Evolutionary conservation across 2,797 vertebrate genomes (phyloP).

Genomic region (Oryzias sinensis): DNA sequence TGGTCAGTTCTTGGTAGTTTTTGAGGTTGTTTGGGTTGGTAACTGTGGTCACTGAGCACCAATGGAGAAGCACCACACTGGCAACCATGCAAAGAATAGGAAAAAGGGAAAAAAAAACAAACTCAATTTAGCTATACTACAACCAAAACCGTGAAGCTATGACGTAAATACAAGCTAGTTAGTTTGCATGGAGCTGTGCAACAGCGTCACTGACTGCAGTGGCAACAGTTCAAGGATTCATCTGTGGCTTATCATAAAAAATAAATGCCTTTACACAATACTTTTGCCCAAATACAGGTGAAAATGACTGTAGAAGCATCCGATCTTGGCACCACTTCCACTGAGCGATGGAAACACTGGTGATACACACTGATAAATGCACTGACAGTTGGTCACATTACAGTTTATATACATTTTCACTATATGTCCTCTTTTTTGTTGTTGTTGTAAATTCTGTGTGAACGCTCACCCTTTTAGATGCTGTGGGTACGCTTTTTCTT

Average conservation of each 20-base stretch:
- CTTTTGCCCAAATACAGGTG: conserved; percentile 18
- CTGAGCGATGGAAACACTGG: conserved; percentile 63
- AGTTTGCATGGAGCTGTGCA: conserved; percentile 51
- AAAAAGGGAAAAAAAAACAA: background rate
- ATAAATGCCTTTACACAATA: conserved; percentile 34
- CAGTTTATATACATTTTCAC: conserved; percentile 77
- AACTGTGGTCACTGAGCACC: conserved; percentile 64
- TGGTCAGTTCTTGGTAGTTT: conserved; percentile 2
- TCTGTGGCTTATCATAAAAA: conserved; percentile 40
- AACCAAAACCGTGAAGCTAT: no score
- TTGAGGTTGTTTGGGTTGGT: conserved; percentile 65
- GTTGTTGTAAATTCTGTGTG: conserved; percentile 25
- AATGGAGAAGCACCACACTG: conserved; percentile 60
- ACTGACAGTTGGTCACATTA: conserved; percentile 76
- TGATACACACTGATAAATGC: conserved; percentile 70
- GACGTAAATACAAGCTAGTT: conserved; percentile 25
- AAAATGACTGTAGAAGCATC: conserved; percentile 49
- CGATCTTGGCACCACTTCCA: conserved; percentile 55
- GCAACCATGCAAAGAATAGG: conserved; percentile 42
- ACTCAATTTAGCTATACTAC: no score
- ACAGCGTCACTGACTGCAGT: conserved; percentile 43
- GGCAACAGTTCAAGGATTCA: conserved; percentile 18
- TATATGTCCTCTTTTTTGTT: conserved; percentile 28
- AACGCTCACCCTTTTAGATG: background rate
- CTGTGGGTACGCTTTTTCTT: no score